Conservation (phyloP, 2,888 invertebrate genomes). For the Cyclophora albipunctata region DNA sequence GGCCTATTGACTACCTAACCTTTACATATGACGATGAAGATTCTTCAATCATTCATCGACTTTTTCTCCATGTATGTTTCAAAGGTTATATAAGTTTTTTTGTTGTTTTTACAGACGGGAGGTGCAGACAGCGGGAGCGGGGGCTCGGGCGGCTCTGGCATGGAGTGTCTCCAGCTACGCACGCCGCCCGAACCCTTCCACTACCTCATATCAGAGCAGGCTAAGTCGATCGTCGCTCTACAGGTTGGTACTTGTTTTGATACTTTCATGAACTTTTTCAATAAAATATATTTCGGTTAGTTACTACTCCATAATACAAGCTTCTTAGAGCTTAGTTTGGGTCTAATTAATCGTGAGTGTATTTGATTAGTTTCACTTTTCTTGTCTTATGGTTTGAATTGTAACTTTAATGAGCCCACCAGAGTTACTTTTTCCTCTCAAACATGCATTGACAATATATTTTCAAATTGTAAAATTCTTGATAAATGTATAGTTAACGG, state of each 20-base stretch:
- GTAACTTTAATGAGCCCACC: too few species aligned
- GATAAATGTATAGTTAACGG: too few species aligned
- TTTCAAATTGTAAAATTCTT: too few species aligned
- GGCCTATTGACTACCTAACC: too few species aligned
- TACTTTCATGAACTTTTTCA: neutral
- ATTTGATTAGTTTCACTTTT: too few species aligned
- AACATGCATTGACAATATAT: too few species aligned
- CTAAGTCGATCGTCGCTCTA: conserved; percentile 88
- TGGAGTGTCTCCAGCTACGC: conserved; percentile 88
- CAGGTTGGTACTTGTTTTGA: conserved; percentile 69
- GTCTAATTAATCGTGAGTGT: neutral
- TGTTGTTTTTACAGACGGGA: conserved; percentile 61
- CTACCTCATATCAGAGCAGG: conserved; percentile 90
- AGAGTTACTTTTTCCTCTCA: too few species aligned
- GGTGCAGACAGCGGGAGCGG: conserved; percentile 73
- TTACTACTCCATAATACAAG: neutral
- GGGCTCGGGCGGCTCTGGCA: conserved; percentile 79
- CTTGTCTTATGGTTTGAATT: too few species aligned
- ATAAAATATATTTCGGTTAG: neutral
- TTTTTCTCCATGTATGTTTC: too few species aligned
- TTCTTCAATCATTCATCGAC: too few species aligned
- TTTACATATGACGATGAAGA: too few species aligned
- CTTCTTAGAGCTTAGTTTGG: neutral
- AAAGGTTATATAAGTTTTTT: neutral
- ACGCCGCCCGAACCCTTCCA: conserved; percentile 84